Evolutionary conservation across 2,797 vertebrate species (phyloP).

Genomic region (Pantherophis alleghaniensis): DNA sequence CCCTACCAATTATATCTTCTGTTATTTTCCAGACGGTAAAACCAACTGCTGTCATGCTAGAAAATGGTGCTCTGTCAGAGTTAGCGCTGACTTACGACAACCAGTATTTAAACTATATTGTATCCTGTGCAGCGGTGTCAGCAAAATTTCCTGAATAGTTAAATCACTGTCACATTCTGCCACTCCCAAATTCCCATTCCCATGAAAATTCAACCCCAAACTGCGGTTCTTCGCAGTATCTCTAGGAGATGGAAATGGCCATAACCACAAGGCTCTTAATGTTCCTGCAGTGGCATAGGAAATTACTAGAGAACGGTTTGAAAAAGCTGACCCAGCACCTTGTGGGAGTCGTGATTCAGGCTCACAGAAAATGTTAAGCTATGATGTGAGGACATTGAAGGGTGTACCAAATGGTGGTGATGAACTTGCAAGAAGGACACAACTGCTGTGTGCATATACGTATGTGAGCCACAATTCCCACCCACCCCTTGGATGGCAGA

Average conservation of each 20-base stretch:
- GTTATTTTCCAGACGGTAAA: conserved; percentile 2
- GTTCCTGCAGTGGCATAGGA: background rate
- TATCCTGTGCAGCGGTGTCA: conserved; percentile 24
- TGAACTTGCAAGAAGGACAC: background rate
- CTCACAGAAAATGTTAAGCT: background rate
- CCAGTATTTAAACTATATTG: conserved; percentile 1
- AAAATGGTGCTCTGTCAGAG: conserved; percentile 4
- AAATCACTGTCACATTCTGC: conserved; percentile 50
- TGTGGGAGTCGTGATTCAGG: background rate
- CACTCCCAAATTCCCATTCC: background rate
- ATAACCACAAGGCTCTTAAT: background rate
- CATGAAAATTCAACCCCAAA: background rate
- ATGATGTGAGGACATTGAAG: background rate
- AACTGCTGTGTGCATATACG: background rate
- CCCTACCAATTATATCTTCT: background rate
- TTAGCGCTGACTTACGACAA: conserved; percentile 19
- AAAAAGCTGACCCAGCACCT: conserved; percentile 1
- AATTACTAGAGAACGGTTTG: background rate
- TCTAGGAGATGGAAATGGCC: background rate
- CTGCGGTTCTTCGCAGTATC: background rate
- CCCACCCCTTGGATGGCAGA: background rate
- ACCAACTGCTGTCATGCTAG: background rate
- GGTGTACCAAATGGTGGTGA: background rate
- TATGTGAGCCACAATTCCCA: background rate
- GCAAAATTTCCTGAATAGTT: conserved; percentile 53